Conservation (phyloP, 2,888 invertebrate genomes). For the Drosophila pseudotalamancana region DNA sequence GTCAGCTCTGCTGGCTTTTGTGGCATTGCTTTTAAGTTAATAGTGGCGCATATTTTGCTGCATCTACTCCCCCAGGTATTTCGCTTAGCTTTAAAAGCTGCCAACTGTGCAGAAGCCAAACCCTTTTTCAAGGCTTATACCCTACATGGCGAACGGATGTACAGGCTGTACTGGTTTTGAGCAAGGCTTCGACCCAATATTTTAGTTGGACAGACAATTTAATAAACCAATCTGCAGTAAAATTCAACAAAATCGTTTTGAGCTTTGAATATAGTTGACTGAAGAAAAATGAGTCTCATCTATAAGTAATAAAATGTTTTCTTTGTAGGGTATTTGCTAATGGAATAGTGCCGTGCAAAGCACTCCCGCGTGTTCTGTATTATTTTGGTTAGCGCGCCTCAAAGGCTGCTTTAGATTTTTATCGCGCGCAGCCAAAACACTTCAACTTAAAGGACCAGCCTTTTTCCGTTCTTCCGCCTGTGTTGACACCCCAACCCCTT, state of each 20-base stretch:
- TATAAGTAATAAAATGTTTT: too few relatives aligned
- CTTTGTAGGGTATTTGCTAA: not conserved
- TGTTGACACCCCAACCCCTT: not conserved
- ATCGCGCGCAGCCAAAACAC: constrained; percentile 71
- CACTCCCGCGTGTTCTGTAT: not conserved
- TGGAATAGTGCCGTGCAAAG: too few relatives aligned
- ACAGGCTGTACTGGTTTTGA: too few relatives aligned
- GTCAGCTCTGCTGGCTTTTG: constrained; percentile 64
- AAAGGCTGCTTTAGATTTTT: constrained; percentile 72
- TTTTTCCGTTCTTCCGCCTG: constrained; percentile 54
- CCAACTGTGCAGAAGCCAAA: constrained; percentile 27
- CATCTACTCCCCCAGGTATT: constrained; percentile 58
- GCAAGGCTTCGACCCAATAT: too few relatives aligned
- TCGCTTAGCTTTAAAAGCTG: constrained; percentile 51
- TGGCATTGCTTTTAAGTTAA: constrained; percentile 75
- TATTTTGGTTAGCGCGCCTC: constrained; percentile 30
- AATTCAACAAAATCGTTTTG: too few relatives aligned
- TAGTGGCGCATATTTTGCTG: constrained; percentile 61
- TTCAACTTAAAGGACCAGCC: constrained; percentile 72
- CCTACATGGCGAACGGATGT: too few relatives aligned
- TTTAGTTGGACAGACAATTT: too few relatives aligned
- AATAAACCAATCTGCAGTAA: too few relatives aligned
- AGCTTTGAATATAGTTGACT: too few relatives aligned
- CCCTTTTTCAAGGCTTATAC: constrained; percentile 7
- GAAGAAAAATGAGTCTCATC: too few relatives aligned